A percentile compares a stretch with the other conserved stretches of the same genome.
These are phyloP conservation scores for Plagodis pulveraria DNA, from an alignment of 2,888 invertebrate species.

Conservation along the genomic window DNA sequence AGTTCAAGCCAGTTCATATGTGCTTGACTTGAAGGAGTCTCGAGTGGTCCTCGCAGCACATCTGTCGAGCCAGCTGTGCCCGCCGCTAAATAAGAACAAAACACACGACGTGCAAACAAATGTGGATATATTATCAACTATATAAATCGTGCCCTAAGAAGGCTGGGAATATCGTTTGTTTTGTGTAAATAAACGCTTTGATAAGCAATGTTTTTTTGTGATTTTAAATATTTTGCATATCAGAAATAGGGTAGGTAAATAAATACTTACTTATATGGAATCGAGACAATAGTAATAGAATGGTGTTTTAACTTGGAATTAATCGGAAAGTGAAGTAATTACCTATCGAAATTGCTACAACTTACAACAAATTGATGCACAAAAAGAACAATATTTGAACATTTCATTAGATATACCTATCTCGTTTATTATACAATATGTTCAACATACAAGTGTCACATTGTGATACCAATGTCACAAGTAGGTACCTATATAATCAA, in stretches of 20 bases:
- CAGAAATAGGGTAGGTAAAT: conserved; percentile 8
- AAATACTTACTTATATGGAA: not conserved
- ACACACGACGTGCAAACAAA: conserved; percentile 24
- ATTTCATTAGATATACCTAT: too few relatives aligned
- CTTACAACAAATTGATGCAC: too few relatives aligned
- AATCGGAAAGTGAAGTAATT: too few relatives aligned
- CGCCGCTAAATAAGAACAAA: conserved; percentile 31
- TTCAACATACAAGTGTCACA: too few relatives aligned
- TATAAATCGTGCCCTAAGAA: conserved; percentile 35
- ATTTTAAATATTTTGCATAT: conserved; percentile 1
- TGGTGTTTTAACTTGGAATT: too few relatives aligned
- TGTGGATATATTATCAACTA: conserved; percentile 16
- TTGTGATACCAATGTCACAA: too few relatives aligned
- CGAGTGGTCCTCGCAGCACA: conserved; percentile 37
- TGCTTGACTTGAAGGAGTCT: conserved; percentile 42
- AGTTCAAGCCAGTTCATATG: conserved; percentile 30
- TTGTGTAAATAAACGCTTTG: conserved; percentile 32
- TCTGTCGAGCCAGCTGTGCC: conserved; percentile 42
- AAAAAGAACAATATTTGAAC: too few relatives aligned
- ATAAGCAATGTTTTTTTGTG: conserved; percentile 20
- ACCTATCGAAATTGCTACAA: too few relatives aligned
- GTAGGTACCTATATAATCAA: not conserved
- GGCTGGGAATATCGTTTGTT: conserved; percentile 33
- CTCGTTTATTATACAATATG: too few relatives aligned
- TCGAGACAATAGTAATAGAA: too few relatives aligned